Percentiles rank a stretch among this genome's conserved stretches.
Evolutionary conservation across 2,113 vertebrate species (phyloP).

Genomic region (Nyctibius bracteatus): DNA sequence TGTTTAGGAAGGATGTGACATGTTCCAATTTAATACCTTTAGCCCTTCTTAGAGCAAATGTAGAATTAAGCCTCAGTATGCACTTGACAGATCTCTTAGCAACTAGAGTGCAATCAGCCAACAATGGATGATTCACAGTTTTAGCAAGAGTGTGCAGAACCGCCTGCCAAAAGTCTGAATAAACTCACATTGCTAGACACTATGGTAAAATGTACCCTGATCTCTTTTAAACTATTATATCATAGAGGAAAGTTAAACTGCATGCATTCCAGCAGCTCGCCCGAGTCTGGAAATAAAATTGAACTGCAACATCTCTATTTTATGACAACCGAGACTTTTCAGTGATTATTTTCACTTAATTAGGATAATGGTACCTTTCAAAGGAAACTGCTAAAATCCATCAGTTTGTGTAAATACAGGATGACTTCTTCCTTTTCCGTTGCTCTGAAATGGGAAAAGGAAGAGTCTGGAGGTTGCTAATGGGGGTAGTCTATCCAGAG

Average conservation of each 20-base stretch:
- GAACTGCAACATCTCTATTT: slow-evolving; percentile 47
- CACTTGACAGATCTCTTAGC: slow-evolving; percentile 75
- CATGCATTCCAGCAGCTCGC: slow-evolving; percentile 67
- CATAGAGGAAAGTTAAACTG: slow-evolving; percentile 72
- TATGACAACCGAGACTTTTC: slow-evolving; percentile 1
- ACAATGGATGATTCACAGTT: slow-evolving; percentile 79
- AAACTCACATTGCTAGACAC: slow-evolving; percentile 80
- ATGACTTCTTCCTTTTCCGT: not conserved
- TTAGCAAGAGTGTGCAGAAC: slow-evolving; percentile 70
- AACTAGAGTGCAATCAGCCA: slow-evolving; percentile 68
- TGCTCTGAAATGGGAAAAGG: not conserved
- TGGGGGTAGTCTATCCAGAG: not conserved
- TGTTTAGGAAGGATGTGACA: slow-evolving; percentile 71
- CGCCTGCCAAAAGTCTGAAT: slow-evolving; percentile 76
- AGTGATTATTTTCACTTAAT: slow-evolving; percentile 48
- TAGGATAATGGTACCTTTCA: slow-evolving; percentile 23
- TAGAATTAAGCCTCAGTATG: slow-evolving; percentile 71
- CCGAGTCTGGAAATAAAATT: slow-evolving; percentile 66
- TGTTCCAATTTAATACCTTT: slow-evolving; percentile 68
- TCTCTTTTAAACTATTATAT: slow-evolving; percentile 78
- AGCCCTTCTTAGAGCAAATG: slow-evolving; percentile 60
- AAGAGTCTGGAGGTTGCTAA: not conserved
- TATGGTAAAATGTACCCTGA: slow-evolving; percentile 77
- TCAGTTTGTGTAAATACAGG: not conserved
- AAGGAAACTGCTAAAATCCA: not conserved